Conservation (phyloP, 1,140 invertebrate genomes). For the Drosophila bifasciata region DNA sequence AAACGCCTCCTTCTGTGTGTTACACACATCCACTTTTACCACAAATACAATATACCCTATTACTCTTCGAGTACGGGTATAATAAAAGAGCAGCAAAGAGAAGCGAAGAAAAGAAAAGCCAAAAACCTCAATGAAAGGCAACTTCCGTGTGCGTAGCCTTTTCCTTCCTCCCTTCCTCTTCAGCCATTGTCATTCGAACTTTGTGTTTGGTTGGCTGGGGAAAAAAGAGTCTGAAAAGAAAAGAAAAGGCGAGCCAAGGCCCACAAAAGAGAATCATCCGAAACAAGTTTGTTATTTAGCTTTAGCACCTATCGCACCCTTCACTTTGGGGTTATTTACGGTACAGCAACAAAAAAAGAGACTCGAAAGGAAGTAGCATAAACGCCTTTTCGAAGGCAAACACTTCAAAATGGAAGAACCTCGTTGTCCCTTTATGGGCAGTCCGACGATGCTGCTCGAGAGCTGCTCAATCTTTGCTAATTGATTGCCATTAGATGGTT, state of each 20-base stretch:
- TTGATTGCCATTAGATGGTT: constrained; percentile 76
- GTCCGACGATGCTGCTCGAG: constrained; percentile 9
- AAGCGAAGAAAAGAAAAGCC: constrained; percentile 20
- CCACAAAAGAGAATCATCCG: constrained; percentile 48
- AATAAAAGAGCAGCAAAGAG: too few relatives aligned
- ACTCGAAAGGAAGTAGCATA: constrained; percentile 38
- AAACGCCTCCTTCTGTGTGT: too few relatives aligned
- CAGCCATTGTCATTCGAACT: constrained; percentile 75
- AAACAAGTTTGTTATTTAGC: constrained; percentile 81
- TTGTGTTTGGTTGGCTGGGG: constrained; percentile 48
- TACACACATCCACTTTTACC: too few relatives aligned
- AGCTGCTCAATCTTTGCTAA: constrained; percentile 69
- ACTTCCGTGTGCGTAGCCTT: constrained; percentile 74
- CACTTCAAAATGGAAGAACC: constrained; percentile 19
- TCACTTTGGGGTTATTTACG: constrained; percentile 46
- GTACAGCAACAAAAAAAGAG: constrained; percentile 48
- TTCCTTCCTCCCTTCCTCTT: constrained; percentile 46
- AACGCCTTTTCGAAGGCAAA: constrained; percentile 58
- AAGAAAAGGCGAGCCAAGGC: constrained; percentile 6
- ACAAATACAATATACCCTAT: too few relatives aligned
- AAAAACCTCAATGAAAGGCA: constrained; percentile 72
- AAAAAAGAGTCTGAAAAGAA: constrained; percentile 26
- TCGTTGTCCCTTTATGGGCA: constrained; percentile 38
- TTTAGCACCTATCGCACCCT: constrained; percentile 63
- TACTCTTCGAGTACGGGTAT: too few relatives aligned